A percentile compares a stretch with the other conserved stretches of the same genome.
These are phyloP conservation scores for Crenuchus spilurus DNA, from an alignment of 2,797 vertebrate species.

Conservation along the genomic window DNA sequence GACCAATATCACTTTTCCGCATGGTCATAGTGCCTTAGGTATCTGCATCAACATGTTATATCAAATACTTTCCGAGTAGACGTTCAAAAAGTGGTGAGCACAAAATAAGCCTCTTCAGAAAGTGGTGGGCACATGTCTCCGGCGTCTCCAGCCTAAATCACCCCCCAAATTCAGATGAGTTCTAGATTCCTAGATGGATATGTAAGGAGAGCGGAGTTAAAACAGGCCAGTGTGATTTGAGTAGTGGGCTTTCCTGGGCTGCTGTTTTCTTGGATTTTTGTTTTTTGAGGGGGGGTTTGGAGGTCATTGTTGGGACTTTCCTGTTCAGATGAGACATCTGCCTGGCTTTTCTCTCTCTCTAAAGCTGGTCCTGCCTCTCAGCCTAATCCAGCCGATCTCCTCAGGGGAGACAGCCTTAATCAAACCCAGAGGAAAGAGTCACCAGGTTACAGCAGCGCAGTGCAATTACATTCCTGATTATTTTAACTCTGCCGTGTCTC, in stretches of 20 bases:
- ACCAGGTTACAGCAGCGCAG: conserved; percentile 25
- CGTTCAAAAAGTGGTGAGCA: too few relatives aligned
- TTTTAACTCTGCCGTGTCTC: conserved; percentile 35
- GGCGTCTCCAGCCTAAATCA: too few relatives aligned
- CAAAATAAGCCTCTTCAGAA: too few relatives aligned
- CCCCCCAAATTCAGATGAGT: too few relatives aligned
- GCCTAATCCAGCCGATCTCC: conserved; percentile 15
- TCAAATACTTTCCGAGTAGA: too few relatives aligned
- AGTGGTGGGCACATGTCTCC: too few relatives aligned
- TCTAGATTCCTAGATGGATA: too few relatives aligned
- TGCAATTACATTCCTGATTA: conserved; percentile 51
- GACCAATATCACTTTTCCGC: too few relatives aligned
- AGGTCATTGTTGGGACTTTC: conserved; percentile 38
- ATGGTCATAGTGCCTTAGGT: too few relatives aligned
- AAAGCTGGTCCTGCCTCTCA: conserved; percentile 22
- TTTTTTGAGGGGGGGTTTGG: conserved; percentile 26
- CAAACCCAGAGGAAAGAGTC: conserved; percentile 25
- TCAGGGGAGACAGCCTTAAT: conserved; percentile 38
- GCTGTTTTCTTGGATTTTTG: conserved; percentile 24
- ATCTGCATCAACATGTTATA: too few relatives aligned
- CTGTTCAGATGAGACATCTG: conserved; percentile 35
- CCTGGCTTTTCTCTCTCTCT: conserved; percentile 27
- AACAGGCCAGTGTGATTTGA: not conserved
- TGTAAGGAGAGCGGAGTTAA: not conserved
- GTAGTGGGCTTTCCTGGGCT: not conserved